Base-by-base conservation (phyloP, 2,888 invertebrate species). In the Vesta saturnalis region DNA sequence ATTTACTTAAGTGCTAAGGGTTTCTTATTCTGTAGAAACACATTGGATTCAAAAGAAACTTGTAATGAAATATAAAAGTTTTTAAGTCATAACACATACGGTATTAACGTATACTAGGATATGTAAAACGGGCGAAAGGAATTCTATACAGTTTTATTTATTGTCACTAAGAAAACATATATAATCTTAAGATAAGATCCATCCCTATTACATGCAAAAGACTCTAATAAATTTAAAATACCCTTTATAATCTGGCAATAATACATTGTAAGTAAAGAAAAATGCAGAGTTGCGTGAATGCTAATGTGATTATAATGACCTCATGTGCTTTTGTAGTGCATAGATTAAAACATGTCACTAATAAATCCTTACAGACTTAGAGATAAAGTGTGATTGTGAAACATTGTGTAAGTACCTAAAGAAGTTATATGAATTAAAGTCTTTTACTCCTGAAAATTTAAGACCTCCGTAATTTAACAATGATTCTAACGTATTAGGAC, bases 281-380 rank as follows among this genome's bases (percentile, higher is more conserved):
- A 58, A 39, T 39, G 57, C 39, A 39, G 18, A 19, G 12, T 58
- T 58, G 52, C 52, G 39, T 58, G 35, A 19, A 58, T 58, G 39
- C 19, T 58, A 58, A 58, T 39, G 57, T 39, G 39, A 35, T 58
- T 58, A 58, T 58, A 58, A 58, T 39, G 57, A 58, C 57, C 23
- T 35, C n/a, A 58, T 39, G 57, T 58, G 57, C 57, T 58, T 39
- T 39, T 35, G 19, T 52, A 19, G 52, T 52, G 18, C 52, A 52
- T 52, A 52, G 52, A 52, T 52, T 52, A 52, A 52, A 52, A 52
- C 19, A 52, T 52, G 21, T 52, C 52, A n/a, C 52, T n/a, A 52
- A 52, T 52, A 52, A 52, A 52, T 52, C 21, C 21, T 56, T 21
- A 15, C 15, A 30, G 15, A 30, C 3, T 23, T n/a, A 3, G 21